Evolutionary conservation across 2,113 vertebrate genomes (phyloP).

Genomic region (Otus sunia): DNA sequence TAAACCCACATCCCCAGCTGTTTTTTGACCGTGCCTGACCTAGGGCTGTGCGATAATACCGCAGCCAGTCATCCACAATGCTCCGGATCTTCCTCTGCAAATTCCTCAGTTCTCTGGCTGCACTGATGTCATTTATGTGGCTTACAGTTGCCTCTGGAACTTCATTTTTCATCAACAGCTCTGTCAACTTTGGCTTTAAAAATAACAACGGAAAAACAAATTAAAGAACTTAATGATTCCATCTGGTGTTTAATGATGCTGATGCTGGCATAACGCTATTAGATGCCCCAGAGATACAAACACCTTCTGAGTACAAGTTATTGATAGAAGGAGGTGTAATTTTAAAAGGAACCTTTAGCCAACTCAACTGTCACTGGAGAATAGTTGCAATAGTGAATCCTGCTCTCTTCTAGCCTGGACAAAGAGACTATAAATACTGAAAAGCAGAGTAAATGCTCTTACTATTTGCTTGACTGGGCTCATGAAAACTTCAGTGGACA

Average conservation of each 20-base stretch:
- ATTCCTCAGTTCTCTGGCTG: constrained; percentile 50
- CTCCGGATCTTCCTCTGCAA: constrained; percentile 67
- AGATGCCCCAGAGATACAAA: background rate
- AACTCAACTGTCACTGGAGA: background rate
- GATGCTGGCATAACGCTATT: background rate
- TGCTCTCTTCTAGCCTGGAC: background rate
- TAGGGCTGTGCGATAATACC: constrained; percentile 62
- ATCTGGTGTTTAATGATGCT: background rate
- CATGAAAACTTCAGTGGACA: background rate
- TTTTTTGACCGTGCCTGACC: constrained; percentile 50
- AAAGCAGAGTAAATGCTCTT: background rate
- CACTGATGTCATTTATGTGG: constrained; percentile 41
- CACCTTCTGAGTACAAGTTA: background rate
- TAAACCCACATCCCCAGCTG: background rate
- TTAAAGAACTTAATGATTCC: background rate
- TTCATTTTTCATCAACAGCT: constrained; percentile 44
- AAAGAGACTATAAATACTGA: background rate
- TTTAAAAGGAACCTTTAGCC: background rate
- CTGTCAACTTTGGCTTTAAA: background rate
- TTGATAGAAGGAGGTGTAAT: background rate
- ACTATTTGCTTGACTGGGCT: background rate
- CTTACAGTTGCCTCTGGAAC: constrained; percentile 3
- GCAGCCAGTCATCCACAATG: constrained; percentile 72
- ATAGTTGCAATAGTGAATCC: background rate
- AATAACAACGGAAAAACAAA: background rate